Conservation (phyloP, 2,113 vertebrate species). For the Rhynchomys soricoides region DNA sequence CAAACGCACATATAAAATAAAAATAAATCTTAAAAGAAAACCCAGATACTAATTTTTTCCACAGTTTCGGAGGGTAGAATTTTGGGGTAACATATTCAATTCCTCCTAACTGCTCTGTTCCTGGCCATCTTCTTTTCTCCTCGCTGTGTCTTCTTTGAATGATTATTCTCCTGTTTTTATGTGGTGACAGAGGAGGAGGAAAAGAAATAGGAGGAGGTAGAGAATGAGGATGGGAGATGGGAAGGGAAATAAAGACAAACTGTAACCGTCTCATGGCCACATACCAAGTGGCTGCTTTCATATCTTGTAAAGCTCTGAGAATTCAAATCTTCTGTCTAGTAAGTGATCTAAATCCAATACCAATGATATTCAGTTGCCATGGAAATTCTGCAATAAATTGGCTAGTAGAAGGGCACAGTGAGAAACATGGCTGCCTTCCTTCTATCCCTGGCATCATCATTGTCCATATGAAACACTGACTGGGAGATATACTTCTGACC, state of each 20-base stretch:
- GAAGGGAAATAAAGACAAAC: fast-evolving
- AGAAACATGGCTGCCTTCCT: neutral
- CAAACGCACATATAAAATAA: neutral
- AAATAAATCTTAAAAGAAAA: neutral
- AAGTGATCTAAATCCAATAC: neutral
- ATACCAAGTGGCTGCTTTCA: fast-evolving
- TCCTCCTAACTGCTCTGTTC: neutral
- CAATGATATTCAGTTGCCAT: neutral
- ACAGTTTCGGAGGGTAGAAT: neutral
- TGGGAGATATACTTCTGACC: neutral
- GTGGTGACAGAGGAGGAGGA: fast-evolving
- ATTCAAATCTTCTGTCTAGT: neutral
- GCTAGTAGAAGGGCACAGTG: fast-evolving
- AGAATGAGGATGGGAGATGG: too few relatives aligned
- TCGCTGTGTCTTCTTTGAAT: fast-evolving
- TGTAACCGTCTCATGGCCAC: fast-evolving
- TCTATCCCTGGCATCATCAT: neutral
- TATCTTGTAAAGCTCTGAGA: neutral
- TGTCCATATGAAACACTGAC: neutral
- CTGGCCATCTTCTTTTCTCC: neutral
- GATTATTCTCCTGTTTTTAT: neutral
- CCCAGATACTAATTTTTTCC: neutral
- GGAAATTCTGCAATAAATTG: neutral
- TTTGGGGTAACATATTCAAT: neutral
- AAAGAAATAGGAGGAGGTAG: neutral